A percentile compares a stretch with the other conserved stretches of the same genome.
Evolutionary conservation across 2,113 vertebrate genomes (phyloP).

Genomic region (Limnothrissa miodon): DNA sequence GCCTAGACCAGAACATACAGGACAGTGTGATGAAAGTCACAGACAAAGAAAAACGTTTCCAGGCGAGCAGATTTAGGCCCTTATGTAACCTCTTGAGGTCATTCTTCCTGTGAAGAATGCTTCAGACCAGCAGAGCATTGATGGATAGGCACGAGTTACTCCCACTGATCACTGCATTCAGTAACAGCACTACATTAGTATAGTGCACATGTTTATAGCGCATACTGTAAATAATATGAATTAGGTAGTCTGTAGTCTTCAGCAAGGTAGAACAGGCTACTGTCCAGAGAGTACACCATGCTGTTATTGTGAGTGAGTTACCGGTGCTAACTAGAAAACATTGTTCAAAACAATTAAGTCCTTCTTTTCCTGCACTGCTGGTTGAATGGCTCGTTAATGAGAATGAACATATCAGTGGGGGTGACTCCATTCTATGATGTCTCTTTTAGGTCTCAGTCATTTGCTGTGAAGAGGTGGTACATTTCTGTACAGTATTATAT

Average conservation of each 20-base stretch:
- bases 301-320: background rate
- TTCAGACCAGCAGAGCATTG: background rate
- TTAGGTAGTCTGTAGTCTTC: background rate
- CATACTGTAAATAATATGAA: no score
- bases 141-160: background rate
- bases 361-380: background rate
- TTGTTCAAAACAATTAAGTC: background rate
- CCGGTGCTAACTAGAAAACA: background rate
- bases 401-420: background rate
- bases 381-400: background rate
- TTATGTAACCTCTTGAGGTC: background rate
- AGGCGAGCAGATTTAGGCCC: background rate
- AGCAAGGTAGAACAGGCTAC: background rate
- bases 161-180: background rate
- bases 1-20: background rate
- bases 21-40: background rate
- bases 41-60: background rate
- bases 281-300: background rate
- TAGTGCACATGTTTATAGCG: no score
- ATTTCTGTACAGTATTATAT: background rate
- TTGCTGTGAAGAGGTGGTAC: background rate
- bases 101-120: background rate
- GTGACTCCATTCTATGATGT: no score
- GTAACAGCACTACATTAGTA: background rate
- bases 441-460: no score